Base-by-base conservation (phyloP, 2,113 vertebrate genomes). In the Chunga burmeisteri region DNA sequence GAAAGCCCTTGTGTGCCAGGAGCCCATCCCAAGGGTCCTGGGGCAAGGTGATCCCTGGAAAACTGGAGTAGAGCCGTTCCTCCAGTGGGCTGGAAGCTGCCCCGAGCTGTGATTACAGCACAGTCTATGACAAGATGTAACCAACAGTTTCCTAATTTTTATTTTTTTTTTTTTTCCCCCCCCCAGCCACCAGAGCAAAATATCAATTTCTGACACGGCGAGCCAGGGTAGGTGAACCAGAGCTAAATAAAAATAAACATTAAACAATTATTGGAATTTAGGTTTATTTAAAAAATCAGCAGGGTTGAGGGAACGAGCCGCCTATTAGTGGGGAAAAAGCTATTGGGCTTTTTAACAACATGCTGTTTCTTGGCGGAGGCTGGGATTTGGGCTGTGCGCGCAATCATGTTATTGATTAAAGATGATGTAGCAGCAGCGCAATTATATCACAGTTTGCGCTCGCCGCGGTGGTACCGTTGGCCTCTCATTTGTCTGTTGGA, bases 241-340 rank as follows among this genome's bases (percentile, higher is more conserved):
- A 98, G 97, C 98, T 96, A 98, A 98, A 97, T 96, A 97, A 98
- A 98, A 98, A 97, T 96, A 98, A 98, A 96, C 98, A 98, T 98
- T 98, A 98, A 98, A 98, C 98, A 98, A 98, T 98, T 98, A 98
- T 97, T 97, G 97, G 98, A 97, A 97, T 98, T 98, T 97, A 96
- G 96, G 96, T 98, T 98, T 98, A 98, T 98, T 98, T 98, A 85
- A 98, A 97, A 98, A 97, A 97, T 86, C 98, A 98, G 98, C 97
- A 44, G 98, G 98, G 96, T 95, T 96, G 97, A 97, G 93, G 94
- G 97, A 98, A 97, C 52, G 95, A 97, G 98, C 94, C 96, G 96
- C 97, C 97, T 97, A 97, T 98, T 98, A 98, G 96, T 32, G 0
- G 79, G 96, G 93, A 22, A 93, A 92, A 89, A 97, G 90, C 98